Conservation (phyloP, 2,797 vertebrate genomes). For the Sphenodon punctatus region DNA sequence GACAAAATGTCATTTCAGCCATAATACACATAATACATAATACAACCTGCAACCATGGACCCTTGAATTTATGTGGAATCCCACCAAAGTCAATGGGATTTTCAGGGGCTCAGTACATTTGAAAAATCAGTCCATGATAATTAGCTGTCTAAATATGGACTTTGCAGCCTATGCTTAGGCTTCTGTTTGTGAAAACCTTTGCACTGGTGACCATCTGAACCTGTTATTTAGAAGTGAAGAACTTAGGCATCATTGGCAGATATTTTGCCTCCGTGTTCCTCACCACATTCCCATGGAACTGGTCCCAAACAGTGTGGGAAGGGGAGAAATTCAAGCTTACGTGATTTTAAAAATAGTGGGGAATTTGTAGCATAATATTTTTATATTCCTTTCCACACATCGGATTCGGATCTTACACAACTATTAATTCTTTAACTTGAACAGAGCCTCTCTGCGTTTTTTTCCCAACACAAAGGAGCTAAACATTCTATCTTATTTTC, state of each 20-base stretch:
- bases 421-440: not conserved
- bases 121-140: constrained; percentile 47
- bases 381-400: not conserved
- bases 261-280: constrained; percentile 60
- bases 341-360: constrained; percentile 47
- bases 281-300: constrained; percentile 54
- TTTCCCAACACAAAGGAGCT: not conserved
- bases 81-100: constrained; percentile 41
- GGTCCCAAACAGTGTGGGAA: constrained; percentile 58
- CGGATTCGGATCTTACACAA: not conserved
- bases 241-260: constrained; percentile 17
- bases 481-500: constrained; percentile 5
- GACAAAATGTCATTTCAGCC: no score
- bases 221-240: constrained; percentile 51
- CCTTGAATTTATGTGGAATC: constrained; percentile 7
- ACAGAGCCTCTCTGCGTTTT: not conserved
- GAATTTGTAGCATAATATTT: constrained; percentile 34
- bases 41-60: accelerated
- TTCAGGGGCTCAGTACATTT: constrained; percentile 59
- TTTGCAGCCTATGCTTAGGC: constrained; percentile 53
- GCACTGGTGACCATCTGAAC: constrained; percentile 19
- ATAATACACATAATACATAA: no score
- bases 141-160: constrained; percentile 55
- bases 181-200: constrained; percentile 36
- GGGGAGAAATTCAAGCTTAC: not conserved